phyloP scores from a whole-genome alignment of 1,140 invertebrate species.

The Zaprionus taronus region DNA sequence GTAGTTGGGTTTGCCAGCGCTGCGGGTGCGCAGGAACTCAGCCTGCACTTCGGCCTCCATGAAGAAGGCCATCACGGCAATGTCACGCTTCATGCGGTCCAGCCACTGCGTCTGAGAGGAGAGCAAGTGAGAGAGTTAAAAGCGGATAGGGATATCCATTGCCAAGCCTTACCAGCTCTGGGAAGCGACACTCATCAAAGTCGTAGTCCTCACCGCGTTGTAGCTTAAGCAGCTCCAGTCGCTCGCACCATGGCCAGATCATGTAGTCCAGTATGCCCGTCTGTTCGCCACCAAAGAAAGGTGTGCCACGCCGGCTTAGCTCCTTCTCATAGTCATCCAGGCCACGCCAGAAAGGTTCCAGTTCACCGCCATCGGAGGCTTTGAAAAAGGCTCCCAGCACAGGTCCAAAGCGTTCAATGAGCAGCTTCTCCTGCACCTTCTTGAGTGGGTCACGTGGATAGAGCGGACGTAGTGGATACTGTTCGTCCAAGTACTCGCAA shows the following conservation, averaged over 20 bases:
- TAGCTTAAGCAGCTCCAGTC: slow-evolving; percentile 82
- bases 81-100: slow-evolving; percentile 89
- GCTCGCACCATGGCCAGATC: slow-evolving; percentile 96
- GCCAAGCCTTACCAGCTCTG: slow-evolving; percentile 68
- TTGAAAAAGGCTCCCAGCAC: slow-evolving; percentile 72
- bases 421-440: slow-evolving; percentile 92
- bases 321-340: slow-evolving; percentile 89
- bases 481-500: slow-evolving; percentile 94
- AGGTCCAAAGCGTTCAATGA: slow-evolving; percentile 88
- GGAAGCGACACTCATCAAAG: slow-evolving; percentile 78
- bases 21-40: slow-evolving; percentile 85
- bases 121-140: not conserved
- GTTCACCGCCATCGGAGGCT: slow-evolving; percentile 64
- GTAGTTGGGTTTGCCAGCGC: slow-evolving; percentile 65
- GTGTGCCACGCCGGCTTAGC: slow-evolving; percentile 86
- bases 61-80: slow-evolving; percentile 88
- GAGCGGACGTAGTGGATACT: slow-evolving; percentile 88
- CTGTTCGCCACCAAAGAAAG: slow-evolving; percentile 88
- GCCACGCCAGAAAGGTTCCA: slow-evolving; percentile 84
- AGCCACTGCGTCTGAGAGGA: slow-evolving; percentile 87
- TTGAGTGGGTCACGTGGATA: slow-evolving; percentile 90
- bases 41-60: slow-evolving; percentile 89
- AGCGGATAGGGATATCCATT: not conserved
- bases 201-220: slow-evolving; percentile 78
- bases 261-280: slow-evolving; percentile 94